A percentile compares a stretch with the other conserved stretches of the same genome.
Conservation (phyloP, 2,888 invertebrate species). For the Dryocosmus kuriphilus region DNA sequence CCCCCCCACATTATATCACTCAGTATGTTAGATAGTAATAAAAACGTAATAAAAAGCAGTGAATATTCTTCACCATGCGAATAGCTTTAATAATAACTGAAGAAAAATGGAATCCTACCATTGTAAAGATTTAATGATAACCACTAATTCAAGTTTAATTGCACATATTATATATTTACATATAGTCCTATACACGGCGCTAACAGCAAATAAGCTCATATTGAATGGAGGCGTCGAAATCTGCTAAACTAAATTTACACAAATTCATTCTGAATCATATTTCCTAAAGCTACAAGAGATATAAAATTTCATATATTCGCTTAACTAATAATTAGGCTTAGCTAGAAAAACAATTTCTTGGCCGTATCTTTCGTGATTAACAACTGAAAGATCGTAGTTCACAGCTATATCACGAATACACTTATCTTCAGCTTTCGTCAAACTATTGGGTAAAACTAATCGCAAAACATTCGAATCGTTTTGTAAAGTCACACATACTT, state of each 20-base stretch:
- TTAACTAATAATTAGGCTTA: slow-evolving; percentile 27
- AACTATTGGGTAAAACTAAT: slow-evolving; percentile 78
- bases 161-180: too few relatives aligned
- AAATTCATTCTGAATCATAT: not conserved
- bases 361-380: slow-evolving; percentile 62
- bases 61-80: too few relatives aligned
- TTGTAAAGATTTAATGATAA: too few relatives aligned
- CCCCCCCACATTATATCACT: too few relatives aligned
- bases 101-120: too few relatives aligned
- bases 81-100: too few relatives aligned
- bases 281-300: not conserved
- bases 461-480: slow-evolving; percentile 76
- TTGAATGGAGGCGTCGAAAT: too few relatives aligned
- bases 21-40: too few relatives aligned
- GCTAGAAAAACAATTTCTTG: slow-evolving; percentile 56
- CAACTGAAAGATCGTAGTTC: slow-evolving; percentile 77
- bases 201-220: too few relatives aligned
- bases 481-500: slow-evolving; percentile 79
- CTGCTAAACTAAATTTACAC: not conserved
- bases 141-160: too few relatives aligned
- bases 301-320: not conserved
- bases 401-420: slow-evolving; percentile 78
- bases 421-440: slow-evolving; percentile 78
- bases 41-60: too few relatives aligned
- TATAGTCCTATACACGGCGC: too few relatives aligned